Percentiles rank a stretch among this genome's conserved stretches.
These are phyloP conservation scores for Ormyrus rosae DNA, from an alignment of 2,888 invertebrate genomes.

Conservation along the genomic window DNA sequence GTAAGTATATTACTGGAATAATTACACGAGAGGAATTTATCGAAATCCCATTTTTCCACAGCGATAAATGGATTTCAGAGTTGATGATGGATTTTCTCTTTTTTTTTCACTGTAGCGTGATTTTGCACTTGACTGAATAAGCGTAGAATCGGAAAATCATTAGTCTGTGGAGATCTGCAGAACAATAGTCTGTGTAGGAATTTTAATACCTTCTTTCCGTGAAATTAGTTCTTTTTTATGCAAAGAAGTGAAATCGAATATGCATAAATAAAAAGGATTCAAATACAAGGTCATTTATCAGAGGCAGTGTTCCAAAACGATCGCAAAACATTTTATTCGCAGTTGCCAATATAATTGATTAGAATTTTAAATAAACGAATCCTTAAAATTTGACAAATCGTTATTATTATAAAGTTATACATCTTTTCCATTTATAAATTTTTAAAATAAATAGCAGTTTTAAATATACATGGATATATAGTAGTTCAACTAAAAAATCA, in stretches of 20 bases:
- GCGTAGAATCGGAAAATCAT: slow-evolving; percentile 22
- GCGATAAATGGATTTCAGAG: slow-evolving; percentile 4
- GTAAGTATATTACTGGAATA: neutral
- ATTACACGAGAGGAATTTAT: neutral
- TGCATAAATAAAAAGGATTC: too few species aligned
- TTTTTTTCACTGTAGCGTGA: slow-evolving; percentile 1
- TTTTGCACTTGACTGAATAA: slow-evolving; percentile 31
- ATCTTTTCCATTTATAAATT: neutral
- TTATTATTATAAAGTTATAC: slow-evolving; percentile 3
- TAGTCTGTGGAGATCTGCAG: neutral
- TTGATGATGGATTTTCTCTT: slow-evolving; percentile 20
- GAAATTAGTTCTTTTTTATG: slow-evolving; percentile 9
- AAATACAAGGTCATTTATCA: too few species aligned
- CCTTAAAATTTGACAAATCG: neutral
- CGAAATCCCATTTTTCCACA: neutral
- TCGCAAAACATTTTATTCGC: too few species aligned
- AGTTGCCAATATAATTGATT: too few species aligned
- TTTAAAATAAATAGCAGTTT: too few species aligned
- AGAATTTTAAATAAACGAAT: too few species aligned
- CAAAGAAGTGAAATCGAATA: slow-evolving; percentile 8
- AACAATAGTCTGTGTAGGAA: neutral
- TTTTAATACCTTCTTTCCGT: neutral
- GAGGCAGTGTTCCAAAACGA: too few species aligned
- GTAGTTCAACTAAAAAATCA: too few species aligned
- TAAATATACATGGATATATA: too few species aligned